phyloP scores from a whole-genome alignment of 2,888 invertebrate genomes.

The Liopterus haemorrhoidalis region DNA sequence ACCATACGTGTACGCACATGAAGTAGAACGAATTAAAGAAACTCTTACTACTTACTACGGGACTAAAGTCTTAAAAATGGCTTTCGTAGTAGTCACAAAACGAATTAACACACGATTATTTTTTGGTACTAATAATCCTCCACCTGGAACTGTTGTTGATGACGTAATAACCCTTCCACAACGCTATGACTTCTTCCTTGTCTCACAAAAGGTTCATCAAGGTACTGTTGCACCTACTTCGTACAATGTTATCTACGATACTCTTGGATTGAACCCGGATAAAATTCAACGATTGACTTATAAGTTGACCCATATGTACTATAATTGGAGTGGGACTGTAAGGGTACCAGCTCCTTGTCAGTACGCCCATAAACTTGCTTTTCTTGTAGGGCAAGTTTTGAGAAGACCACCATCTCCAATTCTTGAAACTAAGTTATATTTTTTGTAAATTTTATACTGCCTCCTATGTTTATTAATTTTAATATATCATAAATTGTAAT shows the following conservation, averaged over 20 bases:
- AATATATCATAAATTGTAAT: no score
- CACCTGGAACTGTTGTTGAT: slow-evolving; percentile 84
- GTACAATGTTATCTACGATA: slow-evolving; percentile 80
- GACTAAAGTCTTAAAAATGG: slow-evolving; percentile 48
- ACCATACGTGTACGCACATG: slow-evolving; percentile 67
- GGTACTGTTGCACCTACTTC: slow-evolving; percentile 89
- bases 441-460: slow-evolving; percentile 59
- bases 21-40: slow-evolving; percentile 57
- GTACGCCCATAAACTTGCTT: slow-evolving; percentile 91
- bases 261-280: slow-evolving; percentile 62
- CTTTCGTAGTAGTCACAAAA: slow-evolving; percentile 84
- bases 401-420: slow-evolving; percentile 59
- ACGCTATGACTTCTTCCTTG: slow-evolving; percentile 83
- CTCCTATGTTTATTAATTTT: no score
- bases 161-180: slow-evolving; percentile 76
- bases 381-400: slow-evolving; percentile 74
- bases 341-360: slow-evolving; percentile 91
- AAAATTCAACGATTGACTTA: slow-evolving; percentile 76
- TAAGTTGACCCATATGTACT: slow-evolving; percentile 85
- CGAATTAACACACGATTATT: slow-evolving; percentile 79
- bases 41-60: slow-evolving; percentile 47
- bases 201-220: slow-evolving; percentile 79
- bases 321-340: slow-evolving; percentile 79
- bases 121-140: slow-evolving; percentile 56
- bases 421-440: slow-evolving; percentile 61